Conservation (phyloP, 2,797 vertebrate genomes). For the Crossoptilon crossoptilon region DNA sequence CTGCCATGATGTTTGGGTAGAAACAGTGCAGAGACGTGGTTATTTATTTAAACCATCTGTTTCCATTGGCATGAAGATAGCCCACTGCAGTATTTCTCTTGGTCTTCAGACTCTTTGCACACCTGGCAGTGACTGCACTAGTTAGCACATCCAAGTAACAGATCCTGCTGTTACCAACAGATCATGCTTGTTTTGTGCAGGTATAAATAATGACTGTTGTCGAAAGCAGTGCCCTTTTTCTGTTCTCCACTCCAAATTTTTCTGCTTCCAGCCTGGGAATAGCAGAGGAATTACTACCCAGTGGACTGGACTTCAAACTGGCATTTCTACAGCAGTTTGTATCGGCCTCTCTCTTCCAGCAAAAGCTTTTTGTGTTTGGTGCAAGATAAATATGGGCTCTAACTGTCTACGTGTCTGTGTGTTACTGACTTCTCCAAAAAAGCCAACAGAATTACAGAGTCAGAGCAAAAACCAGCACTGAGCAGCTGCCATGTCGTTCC, state of each 20-base stretch:
- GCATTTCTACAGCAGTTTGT: neutral
- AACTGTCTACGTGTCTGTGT: neutral
- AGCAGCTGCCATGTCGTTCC: accelerated
- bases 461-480: accelerated
- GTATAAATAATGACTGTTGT: neutral
- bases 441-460: neutral
- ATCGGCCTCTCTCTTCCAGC: neutral
- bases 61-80: neutral
- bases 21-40: neutral
- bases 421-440: neutral
- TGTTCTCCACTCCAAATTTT: neutral
- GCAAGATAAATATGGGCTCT: neutral
- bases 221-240: neutral
- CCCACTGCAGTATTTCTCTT: neutral
- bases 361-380: neutral
- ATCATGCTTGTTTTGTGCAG: accelerated
- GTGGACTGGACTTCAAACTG: neutral
- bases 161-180: neutral
- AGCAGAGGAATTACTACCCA: neutral
- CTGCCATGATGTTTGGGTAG: neutral
- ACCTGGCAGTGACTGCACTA: accelerated
- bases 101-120: neutral
- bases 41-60: conserved; percentile 1
- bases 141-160: accelerated
- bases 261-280: neutral